phyloP scores from a whole-genome alignment of 1,140 invertebrate genomes.

The Brachionus sp. region DNA sequence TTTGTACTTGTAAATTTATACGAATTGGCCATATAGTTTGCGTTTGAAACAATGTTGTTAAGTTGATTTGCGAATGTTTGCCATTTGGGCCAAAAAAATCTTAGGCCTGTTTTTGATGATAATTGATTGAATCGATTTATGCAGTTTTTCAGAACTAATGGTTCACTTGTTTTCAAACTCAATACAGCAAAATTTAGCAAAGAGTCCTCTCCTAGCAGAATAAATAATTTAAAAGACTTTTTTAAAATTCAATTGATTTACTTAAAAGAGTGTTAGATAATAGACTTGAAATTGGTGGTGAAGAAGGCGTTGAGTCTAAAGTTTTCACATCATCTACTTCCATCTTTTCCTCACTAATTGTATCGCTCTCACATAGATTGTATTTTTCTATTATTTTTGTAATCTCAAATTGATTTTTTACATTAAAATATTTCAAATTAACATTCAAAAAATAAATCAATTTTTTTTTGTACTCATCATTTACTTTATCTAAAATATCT shows the following conservation, averaged over 20 bases:
- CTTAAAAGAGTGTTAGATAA: background rate
- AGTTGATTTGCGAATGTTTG: background rate
- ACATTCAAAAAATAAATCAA: conserved; percentile 10
- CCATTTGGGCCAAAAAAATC: conserved; percentile 45
- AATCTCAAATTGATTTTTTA: background rate
- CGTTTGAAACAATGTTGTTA: background rate
- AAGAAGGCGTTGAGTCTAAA: background rate
- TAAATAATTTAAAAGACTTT: background rate
- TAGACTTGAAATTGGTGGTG: background rate
- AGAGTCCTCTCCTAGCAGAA: background rate
- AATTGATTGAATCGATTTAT: conserved; percentile 17
- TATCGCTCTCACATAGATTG: background rate
- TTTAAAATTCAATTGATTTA: background rate
- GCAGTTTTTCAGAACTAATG: background rate
- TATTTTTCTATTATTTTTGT: background rate
- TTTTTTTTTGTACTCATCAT: background rate
- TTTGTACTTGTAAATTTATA: conserved; percentile 16
- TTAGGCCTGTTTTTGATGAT: background rate
- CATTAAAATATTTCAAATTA: conserved; percentile 6
- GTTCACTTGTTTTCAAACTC: background rate
- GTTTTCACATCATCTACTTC: background rate
- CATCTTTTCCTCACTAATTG: background rate
- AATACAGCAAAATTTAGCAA: background rate
- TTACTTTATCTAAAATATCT: background rate
- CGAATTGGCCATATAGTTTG: conserved; percentile 10